Evolutionary conservation across 1,140 invertebrate genomes (phyloP).

Genomic region (Drosophila sulfurigaster): DNA sequence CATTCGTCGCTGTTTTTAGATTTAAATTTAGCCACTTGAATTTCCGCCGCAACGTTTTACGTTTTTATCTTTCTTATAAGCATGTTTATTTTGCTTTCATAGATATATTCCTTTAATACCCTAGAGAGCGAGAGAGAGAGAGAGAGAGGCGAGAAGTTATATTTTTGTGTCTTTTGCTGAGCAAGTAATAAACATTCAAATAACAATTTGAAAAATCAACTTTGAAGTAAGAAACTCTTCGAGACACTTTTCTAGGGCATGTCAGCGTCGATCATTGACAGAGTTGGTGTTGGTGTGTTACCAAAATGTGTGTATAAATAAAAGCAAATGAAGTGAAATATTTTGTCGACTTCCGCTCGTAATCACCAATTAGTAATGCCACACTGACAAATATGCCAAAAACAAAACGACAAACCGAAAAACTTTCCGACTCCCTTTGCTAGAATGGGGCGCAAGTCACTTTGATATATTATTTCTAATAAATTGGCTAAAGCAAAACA

Average conservation of each 20-base stretch:
- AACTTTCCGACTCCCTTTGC: slow-evolving; percentile 21
- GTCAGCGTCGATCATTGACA: background rate
- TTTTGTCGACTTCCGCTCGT: slow-evolving; percentile 84
- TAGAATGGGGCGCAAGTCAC: slow-evolving; percentile 9
- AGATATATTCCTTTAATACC: slow-evolving; percentile 20
- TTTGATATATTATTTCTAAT: slow-evolving; percentile 83
- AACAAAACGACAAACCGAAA: slow-evolving; percentile 37
- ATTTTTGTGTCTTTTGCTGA: too few species aligned
- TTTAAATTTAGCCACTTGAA: slow-evolving; percentile 81
- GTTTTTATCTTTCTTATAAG: slow-evolving; percentile 20
- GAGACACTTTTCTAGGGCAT: background rate
- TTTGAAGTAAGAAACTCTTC: too few species aligned
- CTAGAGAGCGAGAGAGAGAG: background rate
- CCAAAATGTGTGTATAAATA: slow-evolving; percentile 70
- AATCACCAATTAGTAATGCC: slow-evolving; percentile 84
- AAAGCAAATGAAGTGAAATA: slow-evolving; percentile 78
- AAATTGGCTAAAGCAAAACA: slow-evolving; percentile 65
- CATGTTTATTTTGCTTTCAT: slow-evolving; percentile 51
- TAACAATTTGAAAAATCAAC: too few species aligned
- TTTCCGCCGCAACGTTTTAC: slow-evolving; percentile 54
- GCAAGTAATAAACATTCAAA: too few species aligned
- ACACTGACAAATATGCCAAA: slow-evolving; percentile 82
- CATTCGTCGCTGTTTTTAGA: slow-evolving; percentile 46
- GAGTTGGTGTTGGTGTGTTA: slow-evolving; percentile 8
- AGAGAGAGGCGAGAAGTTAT: too few species aligned